Evolutionary conservation across 2,797 vertebrate species (phyloP).

Genomic region (Cygnus olor): DNA sequence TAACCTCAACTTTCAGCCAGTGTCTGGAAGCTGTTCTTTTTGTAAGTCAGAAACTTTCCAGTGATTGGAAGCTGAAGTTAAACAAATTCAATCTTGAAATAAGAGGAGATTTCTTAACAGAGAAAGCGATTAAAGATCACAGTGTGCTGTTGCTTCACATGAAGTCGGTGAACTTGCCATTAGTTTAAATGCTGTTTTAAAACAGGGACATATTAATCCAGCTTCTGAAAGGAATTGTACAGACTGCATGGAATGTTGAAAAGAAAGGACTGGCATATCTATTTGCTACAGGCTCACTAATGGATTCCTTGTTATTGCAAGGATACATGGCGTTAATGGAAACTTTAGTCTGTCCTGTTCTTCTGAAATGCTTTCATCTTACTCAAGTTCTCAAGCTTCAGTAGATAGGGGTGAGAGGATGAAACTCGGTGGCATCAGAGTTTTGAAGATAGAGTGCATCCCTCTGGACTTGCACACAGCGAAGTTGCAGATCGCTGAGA

Average conservation of each 20-base stretch:
- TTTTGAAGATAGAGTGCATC: not conserved
- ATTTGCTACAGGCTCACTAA: slow-evolving; percentile 24
- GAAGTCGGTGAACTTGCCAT: not conserved
- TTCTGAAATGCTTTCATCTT: slow-evolving; percentile 45
- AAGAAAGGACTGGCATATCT: not conserved
- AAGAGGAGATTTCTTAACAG: slow-evolving; percentile 5
- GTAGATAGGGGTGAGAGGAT: not conserved
- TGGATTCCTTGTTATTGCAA: slow-evolving; percentile 49
- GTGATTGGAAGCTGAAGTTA: slow-evolving; percentile 23
- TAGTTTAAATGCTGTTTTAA: slow-evolving; percentile 11
- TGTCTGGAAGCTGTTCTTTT: slow-evolving; percentile 39
- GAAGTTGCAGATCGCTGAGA: not conserved
- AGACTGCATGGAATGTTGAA: slow-evolving; percentile 6
- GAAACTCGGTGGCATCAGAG: not conserved
- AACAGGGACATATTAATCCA: slow-evolving; percentile 13
- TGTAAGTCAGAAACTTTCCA: slow-evolving; percentile 9
- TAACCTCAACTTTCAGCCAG: slow-evolving; percentile 29
- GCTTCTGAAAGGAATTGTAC: not conserved
- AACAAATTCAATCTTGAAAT: slow-evolving; percentile 21
- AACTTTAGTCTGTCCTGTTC: not conserved
- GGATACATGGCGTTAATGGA: slow-evolving; percentile 18
- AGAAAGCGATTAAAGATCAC: not conserved
- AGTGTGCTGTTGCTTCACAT: not conserved
- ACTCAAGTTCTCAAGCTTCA: not conserved
- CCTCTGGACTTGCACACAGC: not conserved